Percentiles rank a stretch among this genome's conserved stretches.
Conservation (phyloP, 2,113 vertebrate species). For the Cyanistes caeruleus region DNA sequence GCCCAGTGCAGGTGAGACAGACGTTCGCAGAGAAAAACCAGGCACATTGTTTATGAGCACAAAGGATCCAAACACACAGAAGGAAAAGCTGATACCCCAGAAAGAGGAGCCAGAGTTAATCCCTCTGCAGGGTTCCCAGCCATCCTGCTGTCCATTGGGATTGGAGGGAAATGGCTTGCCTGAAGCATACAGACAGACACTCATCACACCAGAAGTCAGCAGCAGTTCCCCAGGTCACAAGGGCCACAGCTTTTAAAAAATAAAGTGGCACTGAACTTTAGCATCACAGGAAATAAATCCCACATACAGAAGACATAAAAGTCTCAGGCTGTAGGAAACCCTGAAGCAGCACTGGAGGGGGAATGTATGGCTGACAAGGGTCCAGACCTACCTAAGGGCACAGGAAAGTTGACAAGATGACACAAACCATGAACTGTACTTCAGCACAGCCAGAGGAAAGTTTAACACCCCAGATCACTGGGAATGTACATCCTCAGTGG, state of each 20-base stretch:
- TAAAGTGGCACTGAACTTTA: not conserved
- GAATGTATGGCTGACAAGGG: not conserved
- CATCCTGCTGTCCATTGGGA: rapidly evolving
- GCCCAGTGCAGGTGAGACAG: not conserved
- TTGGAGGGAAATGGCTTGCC: not conserved
- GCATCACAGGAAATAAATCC: not conserved
- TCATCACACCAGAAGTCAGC: not conserved
- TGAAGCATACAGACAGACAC: not conserved
- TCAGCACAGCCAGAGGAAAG: not conserved
- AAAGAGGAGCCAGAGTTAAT: not conserved
- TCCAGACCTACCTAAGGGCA: not conserved
- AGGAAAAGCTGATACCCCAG: not conserved
- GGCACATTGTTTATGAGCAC: not conserved
- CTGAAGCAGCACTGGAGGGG: not conserved
- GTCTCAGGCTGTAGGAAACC: not conserved
- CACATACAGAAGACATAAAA: not conserved
- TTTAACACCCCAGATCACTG: not conserved
- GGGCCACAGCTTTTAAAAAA: not conserved
- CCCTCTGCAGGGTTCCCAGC: not conserved
- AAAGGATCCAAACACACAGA: not conserved
- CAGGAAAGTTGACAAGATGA: not conserved
- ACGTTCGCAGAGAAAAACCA: not conserved
- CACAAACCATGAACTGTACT: not conserved
- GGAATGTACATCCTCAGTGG: not conserved
- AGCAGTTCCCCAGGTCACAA: not conserved